Conservation (phyloP, 2,888 invertebrate species). For the Leucozona laternaria region DNA sequence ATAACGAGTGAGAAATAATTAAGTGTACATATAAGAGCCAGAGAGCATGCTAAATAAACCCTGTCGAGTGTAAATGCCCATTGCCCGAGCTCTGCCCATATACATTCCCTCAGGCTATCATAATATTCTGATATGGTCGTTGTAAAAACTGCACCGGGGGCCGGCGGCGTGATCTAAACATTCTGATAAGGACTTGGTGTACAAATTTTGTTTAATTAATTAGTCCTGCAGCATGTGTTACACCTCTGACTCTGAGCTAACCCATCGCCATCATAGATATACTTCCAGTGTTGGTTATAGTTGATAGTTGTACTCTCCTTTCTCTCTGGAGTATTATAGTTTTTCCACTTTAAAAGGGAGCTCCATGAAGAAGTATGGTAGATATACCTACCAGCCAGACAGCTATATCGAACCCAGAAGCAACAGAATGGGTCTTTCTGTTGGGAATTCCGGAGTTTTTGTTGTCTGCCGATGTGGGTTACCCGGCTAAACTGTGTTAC, state of each 20-base stretch:
- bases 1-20: constrained; percentile 61
- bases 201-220: constrained; percentile 71
- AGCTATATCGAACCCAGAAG: neutral
- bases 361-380: neutral
- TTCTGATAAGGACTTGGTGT: constrained; percentile 62
- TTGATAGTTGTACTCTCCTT: neutral
- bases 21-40: constrained; percentile 29
- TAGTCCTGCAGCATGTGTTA: constrained; percentile 71
- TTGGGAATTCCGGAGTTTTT: constrained; percentile 16
- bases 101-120: constrained; percentile 49
- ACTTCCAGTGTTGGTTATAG: neutral
- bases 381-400: neutral
- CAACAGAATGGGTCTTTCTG: constrained; percentile 23
- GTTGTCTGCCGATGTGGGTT: constrained; percentile 18
- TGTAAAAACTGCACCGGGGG: constrained; percentile 57
- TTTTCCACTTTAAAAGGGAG: constrained; percentile 29
- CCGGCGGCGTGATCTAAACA: constrained; percentile 65
- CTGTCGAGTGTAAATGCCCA: constrained; percentile 30
- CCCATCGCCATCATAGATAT: neutral
- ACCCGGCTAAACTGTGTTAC: neutral
- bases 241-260: constrained; percentile 38
- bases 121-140: constrained; percentile 33
- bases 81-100: constrained; percentile 6
- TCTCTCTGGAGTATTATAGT: constrained; percentile 30
- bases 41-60: constrained; percentile 18